Conservation (phyloP, 2,888 invertebrate species). For the Dicyrtomina minuta region DNA sequence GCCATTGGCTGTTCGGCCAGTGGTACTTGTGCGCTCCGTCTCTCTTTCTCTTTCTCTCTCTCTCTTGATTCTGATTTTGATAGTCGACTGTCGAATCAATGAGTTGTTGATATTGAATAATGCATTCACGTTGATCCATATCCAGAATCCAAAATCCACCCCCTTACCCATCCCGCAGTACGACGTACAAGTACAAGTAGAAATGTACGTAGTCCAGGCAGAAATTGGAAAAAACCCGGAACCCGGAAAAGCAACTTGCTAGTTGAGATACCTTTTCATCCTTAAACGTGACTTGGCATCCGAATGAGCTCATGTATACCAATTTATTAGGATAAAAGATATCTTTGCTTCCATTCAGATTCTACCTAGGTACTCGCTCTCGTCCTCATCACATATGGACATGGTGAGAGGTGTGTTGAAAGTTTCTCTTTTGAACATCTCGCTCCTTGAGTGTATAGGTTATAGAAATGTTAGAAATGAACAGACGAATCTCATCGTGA, state of each 20-base stretch:
- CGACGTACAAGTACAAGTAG: neutral
- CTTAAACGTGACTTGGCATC: conserved; percentile 19
- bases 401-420: neutral
- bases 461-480: neutral
- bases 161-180: neutral
- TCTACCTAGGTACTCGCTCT: neutral
- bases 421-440: neutral
- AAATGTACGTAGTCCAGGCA: neutral
- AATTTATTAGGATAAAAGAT: conserved; percentile 4
- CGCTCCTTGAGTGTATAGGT: neutral
- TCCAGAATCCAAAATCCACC: no score
- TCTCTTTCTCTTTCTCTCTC: neutral
- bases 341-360: neutral
- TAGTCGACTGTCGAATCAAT: no score
- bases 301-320: conserved; percentile 15
- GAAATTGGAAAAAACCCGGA: no score
- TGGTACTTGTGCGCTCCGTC: neutral
- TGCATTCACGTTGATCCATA: no score
- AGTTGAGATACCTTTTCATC: neutral
- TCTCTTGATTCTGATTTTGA: neutral
- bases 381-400: neutral
- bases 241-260: no score
- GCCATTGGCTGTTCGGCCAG: no score
- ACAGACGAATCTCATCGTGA: no score
- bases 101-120: no score